Conservation (phyloP, 2,113 vertebrate genomes). For the Tichodroma muraria region DNA sequence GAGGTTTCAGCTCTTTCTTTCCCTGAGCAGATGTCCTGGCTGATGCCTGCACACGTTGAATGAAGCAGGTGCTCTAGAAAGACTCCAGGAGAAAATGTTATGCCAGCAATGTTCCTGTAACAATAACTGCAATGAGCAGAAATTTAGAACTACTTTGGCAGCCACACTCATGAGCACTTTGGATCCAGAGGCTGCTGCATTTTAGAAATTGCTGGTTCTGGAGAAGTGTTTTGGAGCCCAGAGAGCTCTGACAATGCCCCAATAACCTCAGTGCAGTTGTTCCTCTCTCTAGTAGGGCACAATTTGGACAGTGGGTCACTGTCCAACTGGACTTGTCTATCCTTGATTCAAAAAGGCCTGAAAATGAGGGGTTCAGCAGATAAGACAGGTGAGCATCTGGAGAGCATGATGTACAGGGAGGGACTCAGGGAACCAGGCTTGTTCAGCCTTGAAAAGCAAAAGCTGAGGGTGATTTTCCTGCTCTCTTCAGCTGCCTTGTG, state of each 20-base stretch:
- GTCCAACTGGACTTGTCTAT: not conserved
- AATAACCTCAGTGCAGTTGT: not conserved
- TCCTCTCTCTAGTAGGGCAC: not conserved
- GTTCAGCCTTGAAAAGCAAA: not conserved
- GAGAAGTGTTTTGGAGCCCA: not conserved
- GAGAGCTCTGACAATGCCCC: not conserved
- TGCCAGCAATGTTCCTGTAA: not conserved
- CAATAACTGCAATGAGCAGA: not conserved
- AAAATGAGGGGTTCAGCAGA: not conserved
- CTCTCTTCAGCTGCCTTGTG: not conserved
- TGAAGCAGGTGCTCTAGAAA: conserved; percentile 40
- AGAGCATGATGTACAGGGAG: not conserved
- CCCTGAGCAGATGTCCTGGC: conserved; percentile 9
- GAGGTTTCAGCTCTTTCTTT: not conserved
- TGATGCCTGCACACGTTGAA: not conserved
- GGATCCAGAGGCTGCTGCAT: not conserved
- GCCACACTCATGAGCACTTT: not conserved
- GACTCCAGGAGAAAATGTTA: conserved; percentile 1
- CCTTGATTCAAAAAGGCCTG: not conserved
- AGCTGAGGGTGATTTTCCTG: not conserved
- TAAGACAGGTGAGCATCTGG: not conserved
- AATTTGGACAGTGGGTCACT: not conserved
- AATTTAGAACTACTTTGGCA: conserved; percentile 24
- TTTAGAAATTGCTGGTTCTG: not conserved
- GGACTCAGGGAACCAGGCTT: not conserved